A percentile compares a stretch with the other conserved stretches of the same genome.
These are phyloP conservation scores for Oxyura jamaicensis DNA, from an alignment of 2,113 vertebrate genomes.

Conservation along the genomic window DNA sequence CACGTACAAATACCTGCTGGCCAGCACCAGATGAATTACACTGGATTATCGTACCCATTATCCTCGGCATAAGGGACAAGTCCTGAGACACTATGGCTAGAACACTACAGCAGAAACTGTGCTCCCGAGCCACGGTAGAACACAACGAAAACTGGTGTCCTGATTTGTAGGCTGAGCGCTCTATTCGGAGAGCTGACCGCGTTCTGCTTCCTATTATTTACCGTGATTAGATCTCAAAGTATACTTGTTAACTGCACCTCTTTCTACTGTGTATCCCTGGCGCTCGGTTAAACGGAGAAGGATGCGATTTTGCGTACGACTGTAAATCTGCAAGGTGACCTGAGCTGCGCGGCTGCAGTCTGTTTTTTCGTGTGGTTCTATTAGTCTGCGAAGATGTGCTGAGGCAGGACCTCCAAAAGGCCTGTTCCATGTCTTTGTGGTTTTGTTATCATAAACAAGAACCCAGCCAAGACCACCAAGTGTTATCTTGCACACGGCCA, in stretches of 20 bases:
- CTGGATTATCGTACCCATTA: background rate
- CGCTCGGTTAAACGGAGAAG: conserved; percentile 24
- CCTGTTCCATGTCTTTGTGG: conserved; percentile 84
- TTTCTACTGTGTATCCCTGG: conserved; percentile 51
- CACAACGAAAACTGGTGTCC: conserved; percentile 52
- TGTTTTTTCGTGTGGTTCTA: conserved; percentile 66
- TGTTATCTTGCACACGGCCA: conserved; percentile 84
- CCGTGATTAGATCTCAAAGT: conserved; percentile 56
- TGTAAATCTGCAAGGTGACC: conserved; percentile 72
- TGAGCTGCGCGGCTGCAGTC: conserved; percentile 50
- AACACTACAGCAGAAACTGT: background rate
- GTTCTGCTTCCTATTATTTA: conserved; percentile 70
- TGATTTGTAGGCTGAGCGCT: background rate
- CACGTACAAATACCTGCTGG: conserved; percentile 30
- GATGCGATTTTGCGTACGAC: conserved; percentile 42
- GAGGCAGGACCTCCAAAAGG: conserved; percentile 79
- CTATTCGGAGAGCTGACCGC: background rate
- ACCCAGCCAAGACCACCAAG: conserved; percentile 86
- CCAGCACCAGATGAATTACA: background rate
- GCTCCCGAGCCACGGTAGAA: background rate
- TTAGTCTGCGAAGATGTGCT: conserved; percentile 74
- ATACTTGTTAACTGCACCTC: conserved; percentile 38
- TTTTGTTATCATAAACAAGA: conserved; percentile 85
- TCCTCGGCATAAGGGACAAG: background rate
- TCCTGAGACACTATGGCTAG: background rate